phyloP scores from a whole-genome alignment of 53 echinoderm and acorn worm species.

The Hippasteria phrygiana region DNA sequence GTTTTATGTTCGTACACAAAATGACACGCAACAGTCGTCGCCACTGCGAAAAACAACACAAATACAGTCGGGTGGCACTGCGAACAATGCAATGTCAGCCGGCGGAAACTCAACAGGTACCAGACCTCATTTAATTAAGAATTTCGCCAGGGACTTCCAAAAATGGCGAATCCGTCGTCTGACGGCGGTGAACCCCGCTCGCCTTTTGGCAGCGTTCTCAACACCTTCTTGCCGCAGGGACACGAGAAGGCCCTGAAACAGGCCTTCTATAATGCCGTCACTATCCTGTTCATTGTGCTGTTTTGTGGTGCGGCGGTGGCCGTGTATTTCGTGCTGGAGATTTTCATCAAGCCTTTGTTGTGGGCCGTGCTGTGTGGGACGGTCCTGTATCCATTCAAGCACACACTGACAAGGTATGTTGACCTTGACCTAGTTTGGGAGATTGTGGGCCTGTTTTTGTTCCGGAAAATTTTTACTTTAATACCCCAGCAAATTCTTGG shows the following conservation, averaged over 20 bases:
- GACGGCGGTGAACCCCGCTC: slow-evolving; percentile 73
- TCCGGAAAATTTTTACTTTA: too few relatives aligned
- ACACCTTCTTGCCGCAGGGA: slow-evolving; percentile 85
- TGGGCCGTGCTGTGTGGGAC: slow-evolving; percentile 94
- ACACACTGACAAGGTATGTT: slow-evolving; percentile 76
- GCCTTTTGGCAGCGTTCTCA: slow-evolving; percentile 86
- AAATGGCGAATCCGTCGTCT: slow-evolving; percentile 74
- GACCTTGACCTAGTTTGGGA: not conserved
- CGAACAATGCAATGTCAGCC: not conserved
- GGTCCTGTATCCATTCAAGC: slow-evolving; percentile 96
- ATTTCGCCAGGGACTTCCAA: slow-evolving; percentile 65
- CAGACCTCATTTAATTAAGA: slow-evolving; percentile 4
- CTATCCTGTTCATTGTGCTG: slow-evolving; percentile 80
- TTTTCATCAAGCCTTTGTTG: slow-evolving; percentile 87
- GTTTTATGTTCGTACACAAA: not conserved
- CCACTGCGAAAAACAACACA: not conserved
- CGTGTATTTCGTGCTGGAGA: slow-evolving; percentile 95
- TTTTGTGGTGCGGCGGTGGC: slow-evolving; percentile 82
- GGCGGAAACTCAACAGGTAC: not conserved
- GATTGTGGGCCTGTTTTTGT: not conserved
- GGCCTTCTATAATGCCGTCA: slow-evolving; percentile 96
- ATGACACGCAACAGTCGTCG: slow-evolving; percentile 19
- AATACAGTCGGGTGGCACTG: not conserved
- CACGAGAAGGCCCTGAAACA: slow-evolving; percentile 96
- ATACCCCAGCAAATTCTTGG: too few relatives aligned